Evolutionary conservation across 1,140 invertebrate genomes (phyloP).

Genomic region (Copidosoma floridanum): DNA sequence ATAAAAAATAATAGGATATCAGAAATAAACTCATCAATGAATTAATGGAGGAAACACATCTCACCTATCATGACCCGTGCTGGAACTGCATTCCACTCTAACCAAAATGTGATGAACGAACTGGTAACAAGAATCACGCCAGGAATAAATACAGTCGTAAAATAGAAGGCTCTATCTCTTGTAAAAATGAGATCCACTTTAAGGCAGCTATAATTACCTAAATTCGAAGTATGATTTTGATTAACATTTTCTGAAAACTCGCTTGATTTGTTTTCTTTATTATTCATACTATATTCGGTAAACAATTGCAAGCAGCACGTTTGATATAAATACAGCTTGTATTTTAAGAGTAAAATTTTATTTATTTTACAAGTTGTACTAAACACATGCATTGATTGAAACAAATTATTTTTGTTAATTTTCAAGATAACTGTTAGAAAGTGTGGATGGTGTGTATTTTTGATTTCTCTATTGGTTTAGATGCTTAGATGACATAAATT

Average conservation of each 20-base stretch:
- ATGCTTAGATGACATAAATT: too few relatives aligned
- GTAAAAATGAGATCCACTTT: slow-evolving; percentile 89
- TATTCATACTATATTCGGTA: background rate
- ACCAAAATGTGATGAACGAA: slow-evolving; percentile 93
- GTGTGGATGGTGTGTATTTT: too few relatives aligned
- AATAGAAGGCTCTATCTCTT: slow-evolving; percentile 91
- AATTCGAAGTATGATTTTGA: slow-evolving; percentile 23
- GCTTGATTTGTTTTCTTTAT: background rate
- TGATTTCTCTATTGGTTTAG: too few relatives aligned
- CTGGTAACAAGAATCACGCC: slow-evolving; percentile 93
- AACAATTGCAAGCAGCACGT: too few relatives aligned
- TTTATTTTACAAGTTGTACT: too few relatives aligned
- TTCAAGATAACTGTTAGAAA: too few relatives aligned
- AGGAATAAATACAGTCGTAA: slow-evolving; percentile 93
- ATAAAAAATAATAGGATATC: background rate
- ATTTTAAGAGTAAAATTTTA: too few relatives aligned
- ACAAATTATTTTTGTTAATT: too few relatives aligned
- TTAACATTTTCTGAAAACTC: slow-evolving; percentile 14
- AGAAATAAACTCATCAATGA: background rate
- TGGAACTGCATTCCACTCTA: slow-evolving; percentile 94
- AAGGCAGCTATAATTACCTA: slow-evolving; percentile 93
- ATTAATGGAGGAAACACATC: slow-evolving; percentile 19
- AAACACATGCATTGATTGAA: too few relatives aligned
- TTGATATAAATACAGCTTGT: too few relatives aligned
- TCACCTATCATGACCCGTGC: slow-evolving; percentile 90